These are phyloP conservation scores for Hemistola chrysoprasaria DNA, from an alignment of 2,888 invertebrate genomes.

Conservation along the genomic window DNA sequence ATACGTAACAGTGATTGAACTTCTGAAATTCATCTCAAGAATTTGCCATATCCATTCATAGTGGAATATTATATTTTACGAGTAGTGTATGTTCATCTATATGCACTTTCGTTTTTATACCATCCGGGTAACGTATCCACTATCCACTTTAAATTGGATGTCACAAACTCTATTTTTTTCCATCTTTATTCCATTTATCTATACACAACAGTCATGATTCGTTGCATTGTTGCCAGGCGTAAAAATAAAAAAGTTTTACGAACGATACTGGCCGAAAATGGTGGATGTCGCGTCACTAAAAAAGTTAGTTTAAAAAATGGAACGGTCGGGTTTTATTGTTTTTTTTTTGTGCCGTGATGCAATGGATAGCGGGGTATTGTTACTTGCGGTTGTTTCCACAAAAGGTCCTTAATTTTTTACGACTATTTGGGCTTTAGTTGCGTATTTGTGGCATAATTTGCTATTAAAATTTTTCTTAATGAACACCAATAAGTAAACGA, in stretches of 20 bases:
- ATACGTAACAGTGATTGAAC: too few relatives aligned
- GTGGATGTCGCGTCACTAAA: constrained; percentile 43
- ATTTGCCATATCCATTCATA: constrained; percentile 32
- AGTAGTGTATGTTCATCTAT: constrained; percentile 31
- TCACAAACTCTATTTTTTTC: constrained; percentile 53
- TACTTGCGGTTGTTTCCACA: constrained; percentile 32
- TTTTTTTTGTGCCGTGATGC: constrained; percentile 33
- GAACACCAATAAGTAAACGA: too few relatives aligned
- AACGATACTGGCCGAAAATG: constrained; percentile 43
- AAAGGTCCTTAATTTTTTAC: constrained; percentile 21
- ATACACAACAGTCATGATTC: constrained; percentile 67
- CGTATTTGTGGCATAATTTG: constrained; percentile 12
- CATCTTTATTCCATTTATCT: constrained; percentile 65
- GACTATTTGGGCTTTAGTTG: constrained; percentile 12
- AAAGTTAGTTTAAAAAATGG: constrained; percentile 47
- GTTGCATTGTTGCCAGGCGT: constrained; percentile 66
- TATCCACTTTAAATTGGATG: constrained; percentile 59
- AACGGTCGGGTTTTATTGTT: constrained; percentile 37
- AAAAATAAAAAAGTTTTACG: constrained; percentile 51
- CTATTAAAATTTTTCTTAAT: constrained; percentile 1
- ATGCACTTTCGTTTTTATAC: constrained; percentile 72
- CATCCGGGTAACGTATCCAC: constrained; percentile 51
- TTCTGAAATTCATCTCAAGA: too few relatives aligned
- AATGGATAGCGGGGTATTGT: constrained; percentile 41
- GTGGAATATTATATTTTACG: too few relatives aligned